Conservation (phyloP, 2,888 invertebrate species). For the Lutraria lutraria region DNA sequence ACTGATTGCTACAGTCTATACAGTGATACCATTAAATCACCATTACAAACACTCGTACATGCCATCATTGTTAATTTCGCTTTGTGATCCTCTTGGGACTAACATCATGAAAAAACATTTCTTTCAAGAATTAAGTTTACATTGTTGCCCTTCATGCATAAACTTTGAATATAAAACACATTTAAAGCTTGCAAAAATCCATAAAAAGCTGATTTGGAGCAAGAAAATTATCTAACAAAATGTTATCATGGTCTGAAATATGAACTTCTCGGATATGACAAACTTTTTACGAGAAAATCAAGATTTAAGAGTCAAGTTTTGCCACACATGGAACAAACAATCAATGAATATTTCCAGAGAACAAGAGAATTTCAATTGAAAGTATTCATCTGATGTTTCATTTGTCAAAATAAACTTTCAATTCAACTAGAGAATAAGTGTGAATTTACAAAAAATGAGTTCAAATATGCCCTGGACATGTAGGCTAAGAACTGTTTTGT, state of each 20-base stretch:
- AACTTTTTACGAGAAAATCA: slow-evolving; percentile 19
- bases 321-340: background rate
- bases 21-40: no score
- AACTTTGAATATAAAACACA: background rate
- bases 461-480: background rate
- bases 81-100: no score
- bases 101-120: no score
- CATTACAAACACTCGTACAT: no score
- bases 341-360: background rate
- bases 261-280: background rate
- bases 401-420: slow-evolving; percentile 6
- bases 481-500: background rate
- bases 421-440: background rate
- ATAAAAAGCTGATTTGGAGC: background rate
- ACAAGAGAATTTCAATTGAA: slow-evolving; percentile 11
- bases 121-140: no score
- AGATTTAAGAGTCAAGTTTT: slow-evolving; percentile 15
- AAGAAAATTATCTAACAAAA: slow-evolving; percentile 13
- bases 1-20: no score
- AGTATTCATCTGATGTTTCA: slow-evolving; percentile 4
- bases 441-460: background rate
- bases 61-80: no score
- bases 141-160: no score
- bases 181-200: background rate
- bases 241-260: slow-evolving; percentile 12